Conservation (phyloP, 2,797 vertebrate genomes). For the Delichon dasypus region DNA sequence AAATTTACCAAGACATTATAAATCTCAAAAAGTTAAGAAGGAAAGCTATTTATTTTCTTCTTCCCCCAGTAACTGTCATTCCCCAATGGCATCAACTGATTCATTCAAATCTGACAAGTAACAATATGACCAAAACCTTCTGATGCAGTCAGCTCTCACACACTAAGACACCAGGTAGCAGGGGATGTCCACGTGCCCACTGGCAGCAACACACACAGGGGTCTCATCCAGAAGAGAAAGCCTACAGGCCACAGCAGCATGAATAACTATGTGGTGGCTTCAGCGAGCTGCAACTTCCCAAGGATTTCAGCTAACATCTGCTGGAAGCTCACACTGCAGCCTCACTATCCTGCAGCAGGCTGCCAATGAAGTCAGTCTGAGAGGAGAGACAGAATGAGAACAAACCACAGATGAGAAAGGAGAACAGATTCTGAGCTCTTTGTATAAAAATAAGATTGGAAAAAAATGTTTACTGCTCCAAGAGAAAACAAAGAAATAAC, state of each 20-base stretch:
- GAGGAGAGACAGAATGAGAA: neutral
- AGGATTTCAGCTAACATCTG: neutral
- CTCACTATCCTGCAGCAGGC: neutral
- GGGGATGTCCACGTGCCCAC: neutral
- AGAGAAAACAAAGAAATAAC: neutral
- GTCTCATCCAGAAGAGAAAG: neutral
- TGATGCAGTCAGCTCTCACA: neutral
- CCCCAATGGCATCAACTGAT: rapidly evolving
- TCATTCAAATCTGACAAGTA: neutral
- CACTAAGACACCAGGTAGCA: neutral
- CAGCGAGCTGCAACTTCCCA: neutral
- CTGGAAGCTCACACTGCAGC: neutral
- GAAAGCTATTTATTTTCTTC: neutral
- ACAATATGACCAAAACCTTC: neutral
- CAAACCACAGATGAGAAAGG: neutral
- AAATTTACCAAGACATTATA: neutral
- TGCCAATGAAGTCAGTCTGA: neutral
- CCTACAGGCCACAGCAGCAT: neutral
- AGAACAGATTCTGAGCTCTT: neutral
- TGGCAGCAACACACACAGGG: neutral
- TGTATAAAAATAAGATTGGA: neutral
- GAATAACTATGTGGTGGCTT: neutral
- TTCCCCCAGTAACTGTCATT: neutral
- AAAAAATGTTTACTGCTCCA: neutral
- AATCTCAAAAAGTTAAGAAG: neutral